phyloP scores from a whole-genome alignment of 2,888 invertebrate species.

The Lasioglossum morio region DNA sequence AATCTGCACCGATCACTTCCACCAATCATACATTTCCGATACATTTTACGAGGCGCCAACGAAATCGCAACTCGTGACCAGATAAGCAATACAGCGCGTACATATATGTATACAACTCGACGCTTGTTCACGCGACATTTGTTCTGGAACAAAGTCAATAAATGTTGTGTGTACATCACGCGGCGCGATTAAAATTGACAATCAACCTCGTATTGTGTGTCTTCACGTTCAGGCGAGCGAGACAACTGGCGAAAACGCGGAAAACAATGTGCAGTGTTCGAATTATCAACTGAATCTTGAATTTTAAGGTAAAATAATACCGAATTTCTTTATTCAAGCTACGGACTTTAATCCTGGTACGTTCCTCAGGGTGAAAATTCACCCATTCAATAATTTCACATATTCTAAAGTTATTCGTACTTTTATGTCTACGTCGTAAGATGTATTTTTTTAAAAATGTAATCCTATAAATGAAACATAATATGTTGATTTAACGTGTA shows the following conservation, averaged over 20 bases:
- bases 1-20: not conserved
- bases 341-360: too few species aligned
- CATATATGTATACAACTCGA: not conserved
- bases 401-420: too few species aligned
- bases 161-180: constrained; percentile 6
- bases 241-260: not conserved
- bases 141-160: constrained; percentile 11
- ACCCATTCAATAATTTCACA: too few species aligned
- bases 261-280: not conserved
- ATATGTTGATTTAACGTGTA: too few species aligned
- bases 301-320: too few species aligned
- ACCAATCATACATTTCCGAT: not conserved
- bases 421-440: too few species aligned
- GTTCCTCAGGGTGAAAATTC: too few species aligned
- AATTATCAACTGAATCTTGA: not conserved
- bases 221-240: not conserved
- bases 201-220: not conserved
- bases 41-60: constrained; percentile 1
- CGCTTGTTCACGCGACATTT: constrained; percentile 7
- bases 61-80: constrained; percentile 10
- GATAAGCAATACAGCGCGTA: not conserved
- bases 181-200: not conserved
- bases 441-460: too few species aligned
- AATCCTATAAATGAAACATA: too few species aligned
- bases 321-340: too few species aligned